Conservation (phyloP, 37 sponge, comb jelly and placozoan species). For the Cladorhizidae sp. region DNA sequence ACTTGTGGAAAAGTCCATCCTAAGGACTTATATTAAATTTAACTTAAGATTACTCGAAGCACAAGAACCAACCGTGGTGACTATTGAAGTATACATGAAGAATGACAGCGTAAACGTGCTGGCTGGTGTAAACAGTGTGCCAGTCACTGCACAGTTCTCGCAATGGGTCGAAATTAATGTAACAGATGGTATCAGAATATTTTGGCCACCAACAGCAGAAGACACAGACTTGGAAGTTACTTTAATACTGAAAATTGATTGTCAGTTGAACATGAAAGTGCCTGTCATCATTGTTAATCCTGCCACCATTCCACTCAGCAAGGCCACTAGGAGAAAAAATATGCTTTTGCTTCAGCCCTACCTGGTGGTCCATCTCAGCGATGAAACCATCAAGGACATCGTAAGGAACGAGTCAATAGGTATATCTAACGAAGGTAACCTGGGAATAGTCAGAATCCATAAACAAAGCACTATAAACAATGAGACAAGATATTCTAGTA, state of each 20-base stretch:
- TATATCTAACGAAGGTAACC: neutral
- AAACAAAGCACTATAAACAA: no score
- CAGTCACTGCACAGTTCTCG: neutral
- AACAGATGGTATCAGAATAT: slow-evolving; percentile 8
- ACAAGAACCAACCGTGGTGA: neutral
- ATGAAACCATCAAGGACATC: slow-evolving; percentile 11
- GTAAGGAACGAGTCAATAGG: neutral
- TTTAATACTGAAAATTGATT: slow-evolving; percentile 4
- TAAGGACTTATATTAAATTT: slow-evolving; percentile 31
- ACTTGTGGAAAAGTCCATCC: slow-evolving; percentile 12
- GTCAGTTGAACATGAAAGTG: slow-evolving; percentile 7
- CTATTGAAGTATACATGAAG: slow-evolving; percentile 7
- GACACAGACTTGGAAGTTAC: slow-evolving; percentile 10
- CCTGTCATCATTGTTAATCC: slow-evolving; percentile 21
- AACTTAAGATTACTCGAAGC: neutral
- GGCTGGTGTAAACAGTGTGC: neutral
- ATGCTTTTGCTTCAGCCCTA: slow-evolving; percentile 29
- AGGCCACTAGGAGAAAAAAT: neutral
- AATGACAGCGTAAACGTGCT: slow-evolving; percentile 1
- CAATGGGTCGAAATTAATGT: slow-evolving; percentile 45
- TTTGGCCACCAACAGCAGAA: slow-evolving; percentile 11
- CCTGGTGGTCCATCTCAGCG: slow-evolving; percentile 15
- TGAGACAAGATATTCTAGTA: no score
- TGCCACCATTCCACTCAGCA: slow-evolving; percentile 8
- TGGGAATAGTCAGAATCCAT: no score